Evolutionary conservation across 2,888 invertebrate genomes (phyloP), one percentile per base, ranked within the genome.

Genomic region (Chrysina gloriosa): DNA sequence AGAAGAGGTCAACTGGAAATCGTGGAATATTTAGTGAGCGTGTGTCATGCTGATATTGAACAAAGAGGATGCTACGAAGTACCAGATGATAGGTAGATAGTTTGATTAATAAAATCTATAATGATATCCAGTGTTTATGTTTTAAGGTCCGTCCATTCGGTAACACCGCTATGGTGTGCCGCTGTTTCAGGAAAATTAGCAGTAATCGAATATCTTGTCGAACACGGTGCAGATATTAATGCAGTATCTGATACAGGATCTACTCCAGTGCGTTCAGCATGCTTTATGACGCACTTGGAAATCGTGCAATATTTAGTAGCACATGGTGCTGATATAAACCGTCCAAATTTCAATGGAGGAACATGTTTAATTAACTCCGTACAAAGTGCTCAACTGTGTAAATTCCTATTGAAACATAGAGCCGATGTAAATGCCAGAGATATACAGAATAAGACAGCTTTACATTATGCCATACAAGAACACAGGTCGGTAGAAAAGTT

Each of bases 351-450:
- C 81, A 94, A 94, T 84, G 96, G 96, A 67, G 96, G 96, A 69
- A 96, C 96, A 1, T 96, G 96, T 82, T 87, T 97, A 71, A 96
- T 97, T 76, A 97, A 97, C 84, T 92, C 95, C 1, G 95, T 96
- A 72, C 96, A 96, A 85, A 93, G 93, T 76, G 90, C 89, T 68
- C 88, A 89, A 67, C 86, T 97, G 54, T 96, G 95, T 82, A 87
- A 89, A 69, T 94, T 90, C 83, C 86, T 96, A 71, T 87, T 97
- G 68, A 84, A 88, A 75, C 89, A 91, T 80, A 95, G 95, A 52
- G 96, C 93, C 2, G 87, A 89, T 75, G 92, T 95, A 3, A 94
- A 96, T 85, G 94, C 95, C 36, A 88, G 88, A 67, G 96, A 97
- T 84, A 92, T 93, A 79, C 95, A 96, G 83, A 91, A 90, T 75